A percentile compares a stretch with the other conserved stretches of the same genome.
Conservation (phyloP, 2,113 vertebrate genomes). For the Phylloscopus whistleri region DNA sequence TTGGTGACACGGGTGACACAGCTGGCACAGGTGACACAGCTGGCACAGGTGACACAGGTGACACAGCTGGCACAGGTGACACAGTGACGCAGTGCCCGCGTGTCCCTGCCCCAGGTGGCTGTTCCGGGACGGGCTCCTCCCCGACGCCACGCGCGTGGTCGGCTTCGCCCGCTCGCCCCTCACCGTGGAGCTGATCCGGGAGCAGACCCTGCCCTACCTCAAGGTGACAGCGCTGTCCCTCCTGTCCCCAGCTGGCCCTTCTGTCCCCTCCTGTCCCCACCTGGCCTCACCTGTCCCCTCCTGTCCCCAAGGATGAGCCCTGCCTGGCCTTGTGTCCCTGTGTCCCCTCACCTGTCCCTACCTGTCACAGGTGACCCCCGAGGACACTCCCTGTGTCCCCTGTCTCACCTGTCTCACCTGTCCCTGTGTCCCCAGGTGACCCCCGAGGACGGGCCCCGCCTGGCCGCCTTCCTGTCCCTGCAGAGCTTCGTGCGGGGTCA, state of each 20-base stretch:
- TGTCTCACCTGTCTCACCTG: neutral
- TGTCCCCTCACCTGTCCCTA: neutral
- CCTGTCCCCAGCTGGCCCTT: neutral
- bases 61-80: neutral
- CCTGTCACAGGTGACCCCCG: neutral
- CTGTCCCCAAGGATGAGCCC: neutral
- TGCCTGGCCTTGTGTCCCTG: too few species aligned
- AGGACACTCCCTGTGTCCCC: neutral
- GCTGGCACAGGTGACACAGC: too few species aligned
- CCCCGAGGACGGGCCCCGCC: neutral
- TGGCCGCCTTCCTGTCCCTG: neutral
- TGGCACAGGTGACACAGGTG: neutral
- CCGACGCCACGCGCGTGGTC: neutral
- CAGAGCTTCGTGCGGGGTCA: neutral
- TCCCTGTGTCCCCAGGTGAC: neutral
- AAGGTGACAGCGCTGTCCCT: neutral
- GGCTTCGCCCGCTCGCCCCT: neutral
- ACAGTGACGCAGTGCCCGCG: too few species aligned
- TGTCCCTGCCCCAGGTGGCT: neutral
- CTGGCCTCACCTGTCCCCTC: neutral
- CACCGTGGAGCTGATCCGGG: neutral
- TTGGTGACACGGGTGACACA: too few species aligned
- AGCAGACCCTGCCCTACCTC: neutral
- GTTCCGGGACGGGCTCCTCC: neutral
- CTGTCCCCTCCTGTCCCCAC: neutral